Base-by-base conservation (phyloP, 2,888 invertebrate species). In the Thalpophila matura region DNA sequence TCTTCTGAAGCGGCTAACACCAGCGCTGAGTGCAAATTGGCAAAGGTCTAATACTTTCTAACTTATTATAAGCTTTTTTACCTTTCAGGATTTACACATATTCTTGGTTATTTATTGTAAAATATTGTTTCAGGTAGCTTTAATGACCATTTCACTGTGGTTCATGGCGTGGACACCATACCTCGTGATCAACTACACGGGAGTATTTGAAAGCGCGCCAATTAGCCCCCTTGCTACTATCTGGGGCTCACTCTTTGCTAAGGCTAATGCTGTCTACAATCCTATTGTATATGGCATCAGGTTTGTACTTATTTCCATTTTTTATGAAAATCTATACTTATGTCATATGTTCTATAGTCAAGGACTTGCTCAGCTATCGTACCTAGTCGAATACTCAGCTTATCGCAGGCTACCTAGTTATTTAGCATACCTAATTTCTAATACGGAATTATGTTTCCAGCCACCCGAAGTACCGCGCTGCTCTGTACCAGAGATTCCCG, bases 91-190 rank as follows among this genome's bases (percentile, higher is more conserved):
- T 29, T 31, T 0, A 31, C 22, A 7, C 7, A 22, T 22, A 24
- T 42, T 6, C 20, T n/a, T 37, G 2, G 0, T 16, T 47, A 18
- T 24, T 35, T 18, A 49, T 22, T n/a, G n/a, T 3, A 14, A 24
- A 0, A 20, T 37, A 27, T 16, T 31, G n/a, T 61, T 71, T 9
- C 76, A 97, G 96, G 97, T 99, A 55, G 98, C 99, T 54, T 94
- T 99, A 86, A 98, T 98, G 96, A 98, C 98, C 67, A 98, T 99
- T 82, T 96, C 97, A 0, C 92, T 98, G 77, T 99, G 98, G 98
- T 97, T 98, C 94, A 96, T 98, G 96, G 98, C 98, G 46, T 99
- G 99, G 99, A 98, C 98, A 22, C 98, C 98, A 7, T 98, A 98
- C 85, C 92, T 98, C 74, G 96, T 98, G 54, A 97, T 98, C 85